phyloP scores from a whole-genome alignment of 92 coral and sea anemone species.

The Palythoa heliodiscus region DNA sequence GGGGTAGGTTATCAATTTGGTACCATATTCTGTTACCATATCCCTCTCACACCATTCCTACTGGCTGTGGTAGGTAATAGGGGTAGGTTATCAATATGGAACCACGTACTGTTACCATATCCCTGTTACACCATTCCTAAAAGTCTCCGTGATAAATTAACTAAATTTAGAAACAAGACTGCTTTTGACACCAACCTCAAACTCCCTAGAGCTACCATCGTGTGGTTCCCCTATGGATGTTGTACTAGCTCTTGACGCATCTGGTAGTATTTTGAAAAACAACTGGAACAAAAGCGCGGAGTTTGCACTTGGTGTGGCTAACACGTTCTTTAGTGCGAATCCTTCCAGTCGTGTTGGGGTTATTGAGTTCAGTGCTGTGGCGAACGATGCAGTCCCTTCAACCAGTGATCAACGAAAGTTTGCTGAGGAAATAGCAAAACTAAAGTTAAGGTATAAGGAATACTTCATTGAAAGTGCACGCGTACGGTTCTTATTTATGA shows the following conservation, averaged over 20 bases:
- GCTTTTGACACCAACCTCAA: not conserved
- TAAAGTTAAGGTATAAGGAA: conserved; percentile 35
- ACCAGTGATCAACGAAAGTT: conserved; percentile 42
- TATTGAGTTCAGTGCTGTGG: conserved; percentile 71
- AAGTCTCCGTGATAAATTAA: too few species aligned
- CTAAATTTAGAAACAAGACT: not conserved
- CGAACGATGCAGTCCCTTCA: conserved; percentile 61
- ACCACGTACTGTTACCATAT: too few species aligned
- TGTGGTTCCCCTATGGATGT: conserved; percentile 62
- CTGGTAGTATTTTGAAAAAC: conserved; percentile 64
- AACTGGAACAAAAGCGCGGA: conserved; percentile 74
- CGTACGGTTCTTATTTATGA: too few species aligned
- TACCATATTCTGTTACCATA: too few species aligned
- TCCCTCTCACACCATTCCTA: too few species aligned
- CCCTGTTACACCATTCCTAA: too few species aligned
- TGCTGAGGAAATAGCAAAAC: conserved; percentile 14
- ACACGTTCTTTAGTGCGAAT: conserved; percentile 47
- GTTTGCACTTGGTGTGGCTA: conserved; percentile 49
- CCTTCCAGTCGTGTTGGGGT: conserved; percentile 58
- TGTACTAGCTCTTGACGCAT: conserved; percentile 70
- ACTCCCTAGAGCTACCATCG: not conserved
- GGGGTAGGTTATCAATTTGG: too few species aligned
- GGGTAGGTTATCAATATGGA: too few species aligned
- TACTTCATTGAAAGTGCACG: too few species aligned
- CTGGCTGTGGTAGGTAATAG: too few species aligned